Evolutionary conservation across 2,113 vertebrate species (phyloP).

Genomic region (Cyphotilapia sp.): DNA sequence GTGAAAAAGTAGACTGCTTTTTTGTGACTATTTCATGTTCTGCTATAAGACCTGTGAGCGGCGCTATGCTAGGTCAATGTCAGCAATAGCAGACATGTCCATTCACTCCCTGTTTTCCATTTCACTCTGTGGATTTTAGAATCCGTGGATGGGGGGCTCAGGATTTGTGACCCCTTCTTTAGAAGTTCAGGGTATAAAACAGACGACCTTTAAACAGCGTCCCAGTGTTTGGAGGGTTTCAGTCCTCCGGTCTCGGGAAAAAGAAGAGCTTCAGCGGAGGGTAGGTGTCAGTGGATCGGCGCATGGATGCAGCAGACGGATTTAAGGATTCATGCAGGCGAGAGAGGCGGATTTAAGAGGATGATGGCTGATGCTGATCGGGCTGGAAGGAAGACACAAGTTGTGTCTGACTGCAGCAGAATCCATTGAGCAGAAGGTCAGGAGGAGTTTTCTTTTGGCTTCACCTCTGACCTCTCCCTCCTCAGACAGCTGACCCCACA

Average conservation of each 20-base stretch:
- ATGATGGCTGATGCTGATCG: neutral
- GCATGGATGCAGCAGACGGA: neutral
- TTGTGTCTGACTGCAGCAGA: slow-evolving; percentile 23
- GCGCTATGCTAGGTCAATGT: neutral
- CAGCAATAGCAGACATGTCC: neutral
- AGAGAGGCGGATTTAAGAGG: neutral
- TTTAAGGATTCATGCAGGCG: neutral
- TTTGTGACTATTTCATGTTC: neutral
- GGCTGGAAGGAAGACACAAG: neutral
- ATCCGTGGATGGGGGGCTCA: neutral
- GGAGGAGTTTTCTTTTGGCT: slow-evolving; percentile 22
- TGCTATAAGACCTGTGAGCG: accelerated
- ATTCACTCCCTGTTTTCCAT: neutral
- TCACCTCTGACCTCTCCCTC: slow-evolving; percentile 20
- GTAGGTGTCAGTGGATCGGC: neutral
- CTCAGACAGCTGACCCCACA: neutral
- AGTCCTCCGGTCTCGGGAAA: neutral
- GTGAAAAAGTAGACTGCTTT: neutral
- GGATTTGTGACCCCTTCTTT: neutral
- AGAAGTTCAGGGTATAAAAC: neutral
- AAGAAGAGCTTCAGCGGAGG: accelerated
- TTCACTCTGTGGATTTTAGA: neutral
- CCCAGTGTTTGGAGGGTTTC: too few species aligned
- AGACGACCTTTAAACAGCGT: neutral
- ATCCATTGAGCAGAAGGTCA: slow-evolving; percentile 34